A percentile compares a stretch with the other conserved stretches of the same genome.
These are phyloP conservation scores for Parauchenoglanis ngamensis DNA, from an alignment of 2,797 vertebrate genomes.

Conservation along the genomic window DNA sequence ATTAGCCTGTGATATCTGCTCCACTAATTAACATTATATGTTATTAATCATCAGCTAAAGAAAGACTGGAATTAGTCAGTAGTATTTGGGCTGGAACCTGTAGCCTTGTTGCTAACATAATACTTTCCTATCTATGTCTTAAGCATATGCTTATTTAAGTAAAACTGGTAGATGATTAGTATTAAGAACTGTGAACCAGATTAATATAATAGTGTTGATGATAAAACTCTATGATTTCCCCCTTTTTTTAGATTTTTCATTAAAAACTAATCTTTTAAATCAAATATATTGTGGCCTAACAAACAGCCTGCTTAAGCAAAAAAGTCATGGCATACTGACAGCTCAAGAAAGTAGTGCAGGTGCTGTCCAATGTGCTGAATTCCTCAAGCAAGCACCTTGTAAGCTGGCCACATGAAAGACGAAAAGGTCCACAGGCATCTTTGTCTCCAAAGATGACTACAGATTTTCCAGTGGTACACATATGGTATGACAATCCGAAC, in stretches of 20 bases:
- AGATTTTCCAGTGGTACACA: background rate
- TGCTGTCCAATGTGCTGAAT: slow-evolving; percentile 88
- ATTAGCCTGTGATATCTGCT: slow-evolving; percentile 55
- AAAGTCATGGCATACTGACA: slow-evolving; percentile 67
- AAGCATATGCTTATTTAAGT: background rate
- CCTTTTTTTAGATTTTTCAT: background rate
- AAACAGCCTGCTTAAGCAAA: slow-evolving; percentile 62
- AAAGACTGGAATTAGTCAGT: background rate
- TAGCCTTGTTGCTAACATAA: background rate
- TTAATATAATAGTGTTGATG: background rate
- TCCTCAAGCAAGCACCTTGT: slow-evolving; percentile 79
- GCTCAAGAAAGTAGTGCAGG: slow-evolving; percentile 71
- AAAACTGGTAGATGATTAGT: background rate
- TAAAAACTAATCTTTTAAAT: background rate
- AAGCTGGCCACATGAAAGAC: slow-evolving; percentile 68
- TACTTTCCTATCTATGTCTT: background rate
- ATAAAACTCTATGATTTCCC: background rate
- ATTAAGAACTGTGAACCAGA: background rate
- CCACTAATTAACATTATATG: background rate
- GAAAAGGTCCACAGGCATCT: slow-evolving; percentile 66
- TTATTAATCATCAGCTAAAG: background rate
- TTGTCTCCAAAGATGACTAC: slow-evolving; percentile 30
- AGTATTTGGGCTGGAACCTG: slow-evolving; percentile 1
- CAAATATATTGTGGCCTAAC: slow-evolving; percentile 59
- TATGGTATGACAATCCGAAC: background rate